These are phyloP conservation scores for Nephrotoma guestfalica DNA, from an alignment of 2,888 invertebrate species.

Conservation along the genomic window DNA sequence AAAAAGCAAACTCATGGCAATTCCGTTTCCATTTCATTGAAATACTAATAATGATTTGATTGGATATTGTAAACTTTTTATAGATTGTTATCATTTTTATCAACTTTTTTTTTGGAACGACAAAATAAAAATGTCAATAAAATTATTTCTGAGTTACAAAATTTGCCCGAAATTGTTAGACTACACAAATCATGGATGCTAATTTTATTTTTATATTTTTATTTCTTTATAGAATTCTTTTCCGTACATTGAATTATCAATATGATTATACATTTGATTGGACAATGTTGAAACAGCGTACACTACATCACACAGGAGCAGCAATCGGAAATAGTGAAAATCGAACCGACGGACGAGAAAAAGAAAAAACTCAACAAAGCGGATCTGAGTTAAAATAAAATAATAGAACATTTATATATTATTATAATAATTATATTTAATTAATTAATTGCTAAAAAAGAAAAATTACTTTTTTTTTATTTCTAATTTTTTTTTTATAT, in stretches of 20 bases:
- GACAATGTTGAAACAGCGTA: conserved; percentile 96
- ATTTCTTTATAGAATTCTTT: conserved; percentile 76
- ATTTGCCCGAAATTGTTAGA: too few relatives aligned
- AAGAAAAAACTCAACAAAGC: conserved; percentile 16
- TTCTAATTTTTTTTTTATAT: neutral
- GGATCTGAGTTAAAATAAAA: conserved; percentile 16
- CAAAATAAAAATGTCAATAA: too few relatives aligned
- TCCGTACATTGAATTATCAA: conserved; percentile 97
- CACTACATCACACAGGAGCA: conserved; percentile 25
- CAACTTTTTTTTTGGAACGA: too few relatives aligned
- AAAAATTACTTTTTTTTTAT: neutral
- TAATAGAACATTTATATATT: conserved; percentile 6
- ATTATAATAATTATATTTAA: neutral
- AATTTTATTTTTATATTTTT: neutral
- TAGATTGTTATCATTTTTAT: too few relatives aligned
- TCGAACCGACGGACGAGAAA: conserved; percentile 13
- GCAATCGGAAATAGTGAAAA: conserved; percentile 10
- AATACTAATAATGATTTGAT: too few relatives aligned
- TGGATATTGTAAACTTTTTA: too few relatives aligned
- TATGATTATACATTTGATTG: conserved; percentile 99
- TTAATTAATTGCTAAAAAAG: neutral
- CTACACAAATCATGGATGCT: too few relatives aligned
- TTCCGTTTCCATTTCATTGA: too few relatives aligned
- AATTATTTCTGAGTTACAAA: too few relatives aligned
- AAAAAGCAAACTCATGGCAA: too few relatives aligned